These are phyloP conservation scores for Acleris laterana DNA, from an alignment of 2,888 invertebrate species.

Conservation along the genomic window DNA sequence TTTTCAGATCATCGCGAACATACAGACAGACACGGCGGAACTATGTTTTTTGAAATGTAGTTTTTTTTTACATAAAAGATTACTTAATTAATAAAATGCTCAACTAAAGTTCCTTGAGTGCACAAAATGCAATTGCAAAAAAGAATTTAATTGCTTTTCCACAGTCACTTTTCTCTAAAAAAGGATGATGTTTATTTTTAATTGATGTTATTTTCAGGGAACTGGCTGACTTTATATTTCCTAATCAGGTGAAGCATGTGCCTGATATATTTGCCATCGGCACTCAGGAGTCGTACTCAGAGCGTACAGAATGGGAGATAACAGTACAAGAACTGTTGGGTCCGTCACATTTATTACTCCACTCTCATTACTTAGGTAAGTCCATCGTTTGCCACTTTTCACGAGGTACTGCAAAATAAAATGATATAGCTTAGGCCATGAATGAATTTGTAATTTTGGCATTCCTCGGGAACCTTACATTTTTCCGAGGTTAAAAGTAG, in stretches of 20 bases:
- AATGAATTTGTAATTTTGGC: too few species aligned
- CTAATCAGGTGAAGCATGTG: slow-evolving; percentile 92
- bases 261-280: slow-evolving; percentile 96
- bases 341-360: slow-evolving; percentile 95
- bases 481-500: too few species aligned
- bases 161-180: background rate
- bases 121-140: too few species aligned
- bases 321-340: slow-evolving; percentile 96
- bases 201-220: slow-evolving; percentile 82
- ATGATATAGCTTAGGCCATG: too few species aligned
- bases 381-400: background rate
- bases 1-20: too few species aligned
- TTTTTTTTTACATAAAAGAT: background rate
- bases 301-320: slow-evolving; percentile 94
- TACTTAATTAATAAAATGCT: background rate
- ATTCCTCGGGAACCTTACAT: too few species aligned
- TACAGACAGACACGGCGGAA: too few species aligned
- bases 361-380: slow-evolving; percentile 91
- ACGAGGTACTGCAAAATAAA: too few species aligned
- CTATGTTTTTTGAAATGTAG: too few species aligned
- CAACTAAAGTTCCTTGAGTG: too few species aligned
- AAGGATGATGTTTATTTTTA: background rate
- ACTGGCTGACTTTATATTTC: slow-evolving; percentile 95
- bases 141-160: too few species aligned
- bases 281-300: slow-evolving; percentile 96